Evolutionary conservation across 2,888 invertebrate species (phyloP).

Genomic region (Ophioninae sp.): DNA sequence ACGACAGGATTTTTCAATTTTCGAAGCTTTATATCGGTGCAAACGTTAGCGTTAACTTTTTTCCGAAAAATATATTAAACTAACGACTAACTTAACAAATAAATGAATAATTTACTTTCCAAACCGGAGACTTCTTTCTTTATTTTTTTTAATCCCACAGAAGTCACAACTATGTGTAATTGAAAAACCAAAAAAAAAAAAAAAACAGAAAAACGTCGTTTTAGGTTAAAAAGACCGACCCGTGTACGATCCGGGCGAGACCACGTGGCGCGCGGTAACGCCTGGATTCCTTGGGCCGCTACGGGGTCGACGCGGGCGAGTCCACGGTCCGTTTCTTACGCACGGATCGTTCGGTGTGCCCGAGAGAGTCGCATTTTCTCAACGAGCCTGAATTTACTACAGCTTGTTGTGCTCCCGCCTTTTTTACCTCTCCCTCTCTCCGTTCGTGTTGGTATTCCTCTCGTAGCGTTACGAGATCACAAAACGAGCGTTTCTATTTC

Average conservation of each 20-base stretch:
- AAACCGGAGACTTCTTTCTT: too few relatives aligned
- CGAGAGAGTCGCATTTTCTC: constrained; percentile 51
- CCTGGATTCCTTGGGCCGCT: constrained; percentile 62
- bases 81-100: too few relatives aligned
- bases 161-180: too few relatives aligned
- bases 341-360: constrained; percentile 43
- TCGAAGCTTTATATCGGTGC: too few relatives aligned
- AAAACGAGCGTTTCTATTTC: constrained; percentile 50
- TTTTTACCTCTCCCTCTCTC: constrained; percentile 42
- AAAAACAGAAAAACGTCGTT: too few relatives aligned
- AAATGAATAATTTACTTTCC: too few relatives aligned
- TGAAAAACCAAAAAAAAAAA: too few relatives aligned
- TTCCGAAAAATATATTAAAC: too few relatives aligned
- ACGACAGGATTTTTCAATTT: too few relatives aligned
- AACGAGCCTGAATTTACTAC: constrained; percentile 4
- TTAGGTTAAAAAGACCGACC: too few relatives aligned
- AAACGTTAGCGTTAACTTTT: too few relatives aligned
- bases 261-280: constrained; percentile 65
- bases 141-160: too few relatives aligned
- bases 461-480: constrained; percentile 3
- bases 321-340: constrained; percentile 58
- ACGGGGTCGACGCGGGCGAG: constrained; percentile 65
- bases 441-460: not conserved
- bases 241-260: constrained; percentile 35
- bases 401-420: constrained; percentile 38